Base-by-base conservation (phyloP, 2,113 vertebrate species). In the Mola mola region DNA sequence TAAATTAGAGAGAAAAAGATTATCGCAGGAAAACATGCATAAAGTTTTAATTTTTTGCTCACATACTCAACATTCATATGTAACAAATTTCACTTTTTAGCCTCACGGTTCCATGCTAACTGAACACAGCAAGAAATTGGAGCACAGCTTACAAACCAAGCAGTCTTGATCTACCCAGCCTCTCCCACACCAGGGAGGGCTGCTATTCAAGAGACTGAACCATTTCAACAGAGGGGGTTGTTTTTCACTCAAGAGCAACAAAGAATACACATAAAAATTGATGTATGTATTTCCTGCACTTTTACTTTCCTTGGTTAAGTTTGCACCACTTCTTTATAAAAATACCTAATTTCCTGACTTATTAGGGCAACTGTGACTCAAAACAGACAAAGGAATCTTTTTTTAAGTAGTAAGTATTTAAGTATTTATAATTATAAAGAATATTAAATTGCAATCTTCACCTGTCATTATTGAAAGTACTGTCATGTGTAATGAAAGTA, bases 121-220 rank as follows among this genome's bases (percentile, higher is more conserved):
- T 53, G 59, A 46, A 44, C 41, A 59, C 31, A 80, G 43, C 28
- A 66, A 68, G 36, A 52, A 72, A 17, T 25, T 4, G 17, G 69
- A 72, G 64, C 76, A 81, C 55, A 78, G 66, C 42, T 11, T 73
- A 57, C 68, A 74, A 52, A 76, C 3, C 46, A 25, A 72, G 62
- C 66, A 64, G 66, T 34, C 68, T 72, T 16, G 10, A 21, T 33
- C 62, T 38, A 31, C 66, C 70, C 78, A 33, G 52, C 61, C 72
- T 79, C 74, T 68, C 58, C 63, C 60, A 57, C 49, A 56, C 46
- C 68, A 68, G 57, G 56, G 57, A 60, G 51, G 73, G 46, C 57
- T 62, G 75, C 64, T 71, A 75, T 34, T 43, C 5, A 61, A 51
- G 17, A 53, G 89, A 76, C 85, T 71, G 70, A 85, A 88, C 89